phyloP scores from a whole-genome alignment of 2,113 vertebrate genomes.

The Poeciliopsis retropinna region DNA sequence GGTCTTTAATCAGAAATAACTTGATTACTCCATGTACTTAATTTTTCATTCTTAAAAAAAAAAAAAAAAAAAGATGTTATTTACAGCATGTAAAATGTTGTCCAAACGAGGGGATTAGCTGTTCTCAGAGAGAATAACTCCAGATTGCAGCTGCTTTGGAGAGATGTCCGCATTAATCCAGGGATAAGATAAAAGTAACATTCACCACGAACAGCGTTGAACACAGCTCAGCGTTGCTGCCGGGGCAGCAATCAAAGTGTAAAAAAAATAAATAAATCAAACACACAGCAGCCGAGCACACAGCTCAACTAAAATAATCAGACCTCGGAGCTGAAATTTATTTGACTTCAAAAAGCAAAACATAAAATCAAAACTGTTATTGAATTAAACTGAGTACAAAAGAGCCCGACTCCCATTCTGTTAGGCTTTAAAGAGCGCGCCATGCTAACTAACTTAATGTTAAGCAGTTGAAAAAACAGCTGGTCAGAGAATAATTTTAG shows the following conservation, averaged over 20 bases:
- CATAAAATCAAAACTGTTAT: constrained; percentile 41
- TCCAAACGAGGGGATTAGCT: not conserved
- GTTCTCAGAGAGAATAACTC: not conserved
- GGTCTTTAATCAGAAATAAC: not conserved
- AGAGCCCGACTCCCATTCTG: constrained; percentile 20
- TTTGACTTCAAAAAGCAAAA: constrained; percentile 41
- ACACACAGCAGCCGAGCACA: constrained; percentile 4
- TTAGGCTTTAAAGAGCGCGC: constrained; percentile 39
- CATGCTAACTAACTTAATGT: constrained; percentile 11
- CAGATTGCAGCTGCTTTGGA: constrained; percentile 2
- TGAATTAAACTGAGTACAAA: constrained; percentile 45
- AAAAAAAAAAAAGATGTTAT: constrained; percentile 1
- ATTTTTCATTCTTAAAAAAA: not conserved
- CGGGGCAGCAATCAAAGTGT: constrained; percentile 34
- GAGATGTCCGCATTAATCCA: constrained; percentile 10
- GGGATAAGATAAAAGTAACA: constrained; percentile 27
- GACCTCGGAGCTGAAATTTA: constrained; percentile 49
- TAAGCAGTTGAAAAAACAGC: constrained; percentile 11
- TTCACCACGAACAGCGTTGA: constrained; percentile 1
- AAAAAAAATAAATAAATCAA: constrained; percentile 12
- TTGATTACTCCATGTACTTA: too few relatives aligned
- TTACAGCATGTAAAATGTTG: not conserved
- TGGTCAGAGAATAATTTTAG: constrained; percentile 26
- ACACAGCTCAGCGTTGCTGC: constrained; percentile 26
- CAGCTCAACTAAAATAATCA: constrained; percentile 36